Percentiles rank a stretch among this genome's conserved stretches.
Conservation (phyloP, 1,140 invertebrate species). For the Nephila pilipes region DNA sequence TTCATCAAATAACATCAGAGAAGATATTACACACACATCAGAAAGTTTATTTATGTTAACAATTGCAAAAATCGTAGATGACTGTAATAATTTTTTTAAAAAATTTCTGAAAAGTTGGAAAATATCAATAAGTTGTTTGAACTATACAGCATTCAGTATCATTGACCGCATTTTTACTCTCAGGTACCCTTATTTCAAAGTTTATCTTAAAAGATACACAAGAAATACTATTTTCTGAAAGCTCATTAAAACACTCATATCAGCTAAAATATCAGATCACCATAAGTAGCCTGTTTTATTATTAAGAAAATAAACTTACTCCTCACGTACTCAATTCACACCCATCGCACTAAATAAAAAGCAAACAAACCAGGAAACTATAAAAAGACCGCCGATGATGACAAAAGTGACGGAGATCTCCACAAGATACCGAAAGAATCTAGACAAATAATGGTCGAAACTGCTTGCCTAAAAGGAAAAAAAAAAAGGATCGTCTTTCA, state of each 20-base stretch:
- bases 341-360: neutral
- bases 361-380: neutral
- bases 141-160: no score
- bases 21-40: no score
- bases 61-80: no score
- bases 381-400: neutral
- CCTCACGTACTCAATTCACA: neutral
- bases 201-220: no score
- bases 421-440: slow-evolving; percentile 6
- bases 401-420: slow-evolving; percentile 17
- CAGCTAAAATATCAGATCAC: neutral
- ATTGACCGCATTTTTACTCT: no score
- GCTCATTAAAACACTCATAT: neutral
- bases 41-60: no score
- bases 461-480: neutral
- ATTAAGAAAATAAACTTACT: neutral
- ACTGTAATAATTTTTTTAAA: no score
- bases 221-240: no score
- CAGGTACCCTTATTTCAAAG: no score
- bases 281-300: neutral
- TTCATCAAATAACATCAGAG: no score
- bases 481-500: slow-evolving; percentile 30
- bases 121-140: no score
- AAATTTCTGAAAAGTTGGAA: no score
- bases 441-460: neutral